Conservation (phyloP, 2,113 vertebrate genomes). For the Clinocottus analis region DNA sequence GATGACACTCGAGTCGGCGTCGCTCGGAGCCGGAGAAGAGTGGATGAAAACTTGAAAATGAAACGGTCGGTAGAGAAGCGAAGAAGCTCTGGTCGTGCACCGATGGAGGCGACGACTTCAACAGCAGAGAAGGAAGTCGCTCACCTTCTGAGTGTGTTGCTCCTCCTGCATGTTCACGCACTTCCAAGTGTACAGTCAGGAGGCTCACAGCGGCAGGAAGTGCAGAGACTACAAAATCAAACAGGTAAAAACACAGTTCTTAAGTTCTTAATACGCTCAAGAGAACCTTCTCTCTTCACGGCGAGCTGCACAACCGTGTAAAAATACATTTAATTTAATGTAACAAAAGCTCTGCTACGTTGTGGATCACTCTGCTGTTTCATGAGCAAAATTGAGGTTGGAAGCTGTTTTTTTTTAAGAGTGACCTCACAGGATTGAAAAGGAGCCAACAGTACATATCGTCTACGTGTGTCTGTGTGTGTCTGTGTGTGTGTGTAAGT, state of each 20-base stretch:
- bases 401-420: conserved; percentile 13
- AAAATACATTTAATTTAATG: neutral
- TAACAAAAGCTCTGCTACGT: neutral
- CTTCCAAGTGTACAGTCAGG: no score
- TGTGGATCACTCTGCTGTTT: conserved; percentile 18
- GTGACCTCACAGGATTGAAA: conserved; percentile 32
- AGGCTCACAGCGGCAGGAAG: no score
- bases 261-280: no score
- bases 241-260: no score
- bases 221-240: no score
- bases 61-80: no score
- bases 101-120: no score
- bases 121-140: no score
- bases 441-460: neutral
- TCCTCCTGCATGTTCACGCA: no score
- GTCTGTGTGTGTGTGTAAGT: conserved; percentile 3
- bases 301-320: neutral
- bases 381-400: conserved; percentile 23
- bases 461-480: neutral
- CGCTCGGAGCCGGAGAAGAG: no score
- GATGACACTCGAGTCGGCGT: neutral
- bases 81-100: no score
- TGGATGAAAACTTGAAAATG: no score
- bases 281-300: neutral
- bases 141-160: neutral